These are phyloP conservation scores for Rhincodon typus DNA, from an alignment of 2,797 vertebrate genomes.

Conservation along the genomic window DNA sequence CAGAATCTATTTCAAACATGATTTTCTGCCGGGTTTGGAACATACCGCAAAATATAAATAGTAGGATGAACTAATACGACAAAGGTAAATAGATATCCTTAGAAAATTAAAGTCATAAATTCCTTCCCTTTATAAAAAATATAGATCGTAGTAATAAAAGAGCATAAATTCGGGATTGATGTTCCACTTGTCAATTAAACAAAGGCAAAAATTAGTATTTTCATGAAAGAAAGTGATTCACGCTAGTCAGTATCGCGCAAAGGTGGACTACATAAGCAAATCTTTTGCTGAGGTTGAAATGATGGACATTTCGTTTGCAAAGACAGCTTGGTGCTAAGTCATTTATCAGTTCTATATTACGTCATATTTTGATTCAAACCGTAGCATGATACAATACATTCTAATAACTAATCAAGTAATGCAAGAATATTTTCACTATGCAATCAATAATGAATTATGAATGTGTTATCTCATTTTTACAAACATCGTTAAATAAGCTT, in stretches of 20 bases:
- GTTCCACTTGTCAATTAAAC: not conserved
- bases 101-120: constrained; percentile 12
- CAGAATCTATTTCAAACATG: not conserved
- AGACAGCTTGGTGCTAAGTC: not conserved
- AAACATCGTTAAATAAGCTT: not conserved
- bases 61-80: not conserved
- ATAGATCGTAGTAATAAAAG: not conserved
- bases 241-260: not conserved
- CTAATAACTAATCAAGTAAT: constrained; percentile 28
- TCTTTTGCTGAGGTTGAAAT: not conserved
- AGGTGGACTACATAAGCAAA: not conserved
- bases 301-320: not conserved
- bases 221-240: not conserved
- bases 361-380: constrained; percentile 25
- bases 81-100: constrained; percentile 23
- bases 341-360: not conserved
- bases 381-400: not conserved
- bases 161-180: not conserved
- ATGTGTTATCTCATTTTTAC: not conserved
- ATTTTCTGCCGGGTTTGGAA: constrained; percentile 3
- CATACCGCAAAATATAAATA: not conserved
- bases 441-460: not conserved
- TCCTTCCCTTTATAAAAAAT: not conserved
- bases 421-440: not conserved
- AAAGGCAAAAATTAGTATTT: not conserved